Evolutionary conservation across 2,888 invertebrate genomes (phyloP).

Genomic region (Stictocephala bisonia): DNA sequence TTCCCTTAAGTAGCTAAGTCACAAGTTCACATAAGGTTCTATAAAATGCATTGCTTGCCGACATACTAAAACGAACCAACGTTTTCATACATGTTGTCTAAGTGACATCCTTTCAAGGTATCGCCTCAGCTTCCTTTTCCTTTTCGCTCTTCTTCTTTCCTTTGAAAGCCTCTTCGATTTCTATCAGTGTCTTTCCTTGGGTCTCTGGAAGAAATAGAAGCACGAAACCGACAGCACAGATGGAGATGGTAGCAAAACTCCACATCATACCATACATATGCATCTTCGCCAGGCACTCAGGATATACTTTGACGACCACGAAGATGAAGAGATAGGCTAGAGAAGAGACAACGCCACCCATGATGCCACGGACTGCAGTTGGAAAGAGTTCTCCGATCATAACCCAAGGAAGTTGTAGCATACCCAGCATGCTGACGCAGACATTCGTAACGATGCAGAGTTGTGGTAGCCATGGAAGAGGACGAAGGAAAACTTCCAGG

Average conservation of each 20-base stretch:
- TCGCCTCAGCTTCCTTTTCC: neutral
- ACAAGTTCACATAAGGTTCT: too few species aligned
- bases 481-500: conserved; percentile 59
- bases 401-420: conserved; percentile 79
- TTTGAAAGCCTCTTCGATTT: conserved; percentile 70
- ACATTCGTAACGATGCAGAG: conserved; percentile 76
- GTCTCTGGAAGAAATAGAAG: conserved; percentile 75
- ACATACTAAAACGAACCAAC: too few species aligned
- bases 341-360: conserved; percentile 77
- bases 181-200: conserved; percentile 74
- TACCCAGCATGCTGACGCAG: conserved; percentile 79
- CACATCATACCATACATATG: conserved; percentile 72
- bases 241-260: conserved; percentile 71
- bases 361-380: conserved; percentile 74
- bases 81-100: too few species aligned
- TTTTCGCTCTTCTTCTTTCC: conserved; percentile 22
- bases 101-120: neutral
- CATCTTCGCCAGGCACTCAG: conserved; percentile 65
- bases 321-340: conserved; percentile 78
- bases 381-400: conserved; percentile 81
- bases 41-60: too few species aligned
- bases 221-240: conserved; percentile 72
- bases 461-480: conserved; percentile 66
- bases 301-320: conserved; percentile 77
- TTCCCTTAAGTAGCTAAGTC: too few species aligned